Evolutionary conservation across 2,888 invertebrate genomes (phyloP).

Genomic region (Tromatobia lineatoria): DNA sequence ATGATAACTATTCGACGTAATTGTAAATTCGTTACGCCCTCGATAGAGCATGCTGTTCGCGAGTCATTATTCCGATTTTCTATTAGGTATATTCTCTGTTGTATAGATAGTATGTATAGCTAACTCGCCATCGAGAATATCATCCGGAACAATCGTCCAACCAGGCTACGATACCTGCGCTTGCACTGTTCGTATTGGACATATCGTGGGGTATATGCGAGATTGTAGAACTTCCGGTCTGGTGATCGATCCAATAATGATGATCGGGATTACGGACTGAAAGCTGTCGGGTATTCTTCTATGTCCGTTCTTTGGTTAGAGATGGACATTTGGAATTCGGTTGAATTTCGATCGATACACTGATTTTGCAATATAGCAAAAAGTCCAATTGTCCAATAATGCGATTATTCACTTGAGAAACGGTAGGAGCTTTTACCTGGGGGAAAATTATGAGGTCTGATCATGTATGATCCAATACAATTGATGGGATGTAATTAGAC

Average conservation of each 20-base stretch:
- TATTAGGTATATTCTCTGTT: conserved; percentile 55
- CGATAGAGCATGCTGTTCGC: conserved; percentile 81
- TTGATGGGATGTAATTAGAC: too few species aligned
- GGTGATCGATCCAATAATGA: conserved; percentile 59
- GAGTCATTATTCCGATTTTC: conserved; percentile 82
- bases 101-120: conserved; percentile 38
- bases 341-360: neutral
- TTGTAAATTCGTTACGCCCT: conserved; percentile 83
- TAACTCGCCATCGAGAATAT: conserved; percentile 50
- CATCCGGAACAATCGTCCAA: conserved; percentile 44
- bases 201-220: neutral
- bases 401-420: neutral
- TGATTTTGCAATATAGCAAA: neutral
- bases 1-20: conserved; percentile 83
- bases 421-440: neutral
- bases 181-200: conserved; percentile 40
- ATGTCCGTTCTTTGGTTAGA: conserved; percentile 29
- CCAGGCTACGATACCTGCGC: conserved; percentile 27
- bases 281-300: conserved; percentile 43
- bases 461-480: too few species aligned
- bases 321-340: conserved; percentile 1
- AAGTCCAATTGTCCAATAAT: neutral
- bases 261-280: conserved; percentile 43
- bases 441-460: too few species aligned
- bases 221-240: conserved; percentile 57